Base-by-base conservation (phyloP, 2,888 invertebrate species). In the Lasioglossum lativentre region DNA sequence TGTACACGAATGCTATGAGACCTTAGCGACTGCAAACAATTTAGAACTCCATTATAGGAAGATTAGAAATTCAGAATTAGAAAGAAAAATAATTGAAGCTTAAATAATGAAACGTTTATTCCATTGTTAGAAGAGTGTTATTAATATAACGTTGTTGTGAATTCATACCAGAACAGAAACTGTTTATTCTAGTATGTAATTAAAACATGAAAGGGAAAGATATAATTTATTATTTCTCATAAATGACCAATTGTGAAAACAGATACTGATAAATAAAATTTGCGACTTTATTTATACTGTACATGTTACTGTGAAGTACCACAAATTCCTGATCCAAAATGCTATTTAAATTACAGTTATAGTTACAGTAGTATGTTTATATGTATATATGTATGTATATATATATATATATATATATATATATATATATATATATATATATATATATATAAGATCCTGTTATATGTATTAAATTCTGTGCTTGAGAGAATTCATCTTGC, bases 181-280 rank as follows among this genome's bases (percentile, higher is more conserved):
- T 52, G 71, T 87, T 79, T 89, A 84, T 86, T 82, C 80, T 78
- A 82, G 81, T 71, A 71, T 89, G 78, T 89, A 85, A 80, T 38
- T 73, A 83, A 80, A 85, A 56, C 68, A 14, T 74, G 45, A 83
- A 81, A 74, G 23, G 59, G 75, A 71, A 75, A 80, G 56, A 75
- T 76, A 82, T 86, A 88, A 56, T 82, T 77, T 85, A 78, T 90
- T 90, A 82, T 85, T 91, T 90, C 85, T 87, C 82, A 85, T 86
- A 83, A 89, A 86, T 86, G 91, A 91, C 89, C 91, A 91, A 90
- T 91, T 91, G 91, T 91, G 91, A 88, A 88, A 88, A 90, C 76
- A 81, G 77, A 85, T 80, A 88, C 73, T 84, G 83, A 91, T 84
- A 70, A 90, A 91, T 91, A 90, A 91, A 91, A 91, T 56, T 84